Conservation (phyloP, 2,113 vertebrate species). For the Gadus chalcogrammus region DNA sequence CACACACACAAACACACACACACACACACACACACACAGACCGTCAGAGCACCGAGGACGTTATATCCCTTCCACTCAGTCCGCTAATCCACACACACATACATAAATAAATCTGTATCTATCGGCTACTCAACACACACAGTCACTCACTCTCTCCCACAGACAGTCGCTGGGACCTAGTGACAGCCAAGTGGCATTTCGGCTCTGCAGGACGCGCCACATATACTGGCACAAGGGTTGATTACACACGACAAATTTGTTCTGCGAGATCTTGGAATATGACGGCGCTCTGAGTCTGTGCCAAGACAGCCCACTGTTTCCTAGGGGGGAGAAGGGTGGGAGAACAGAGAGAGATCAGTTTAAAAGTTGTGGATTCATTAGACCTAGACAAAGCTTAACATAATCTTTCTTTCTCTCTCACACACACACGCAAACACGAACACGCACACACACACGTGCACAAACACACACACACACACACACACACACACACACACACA, state of each 20-base stretch:
- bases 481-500: slow-evolving; percentile 18
- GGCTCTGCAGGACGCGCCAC: slow-evolving; percentile 41
- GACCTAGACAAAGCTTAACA: too few species aligned
- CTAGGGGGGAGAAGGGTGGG: slow-evolving; percentile 10
- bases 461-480: not conserved
- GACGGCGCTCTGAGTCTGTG: slow-evolving; percentile 48
- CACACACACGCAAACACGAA: not conserved
- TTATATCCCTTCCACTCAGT: slow-evolving; percentile 24
- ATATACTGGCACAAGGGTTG: slow-evolving; percentile 29
- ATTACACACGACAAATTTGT: slow-evolving; percentile 44
- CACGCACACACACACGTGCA: not conserved
- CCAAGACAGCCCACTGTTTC: slow-evolving; percentile 54
- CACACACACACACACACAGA: too few species aligned
- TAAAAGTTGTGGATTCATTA: not conserved
- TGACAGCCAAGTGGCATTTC: slow-evolving; percentile 59
- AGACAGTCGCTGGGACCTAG: slow-evolving; percentile 40
- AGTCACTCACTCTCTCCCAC: too few species aligned
- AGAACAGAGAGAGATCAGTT: slow-evolving; percentile 9
- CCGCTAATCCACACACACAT: slow-evolving; percentile 32
- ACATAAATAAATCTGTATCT: not conserved
- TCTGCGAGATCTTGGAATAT: slow-evolving; percentile 68
- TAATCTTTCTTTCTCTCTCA: too few species aligned
- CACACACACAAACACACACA: slow-evolving; percentile 21
- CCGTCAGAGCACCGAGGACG: slow-evolving; percentile 39
- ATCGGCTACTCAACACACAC: not conserved